Conservation (phyloP, 2,888 invertebrate species). For the Latrodectus elegans region DNA sequence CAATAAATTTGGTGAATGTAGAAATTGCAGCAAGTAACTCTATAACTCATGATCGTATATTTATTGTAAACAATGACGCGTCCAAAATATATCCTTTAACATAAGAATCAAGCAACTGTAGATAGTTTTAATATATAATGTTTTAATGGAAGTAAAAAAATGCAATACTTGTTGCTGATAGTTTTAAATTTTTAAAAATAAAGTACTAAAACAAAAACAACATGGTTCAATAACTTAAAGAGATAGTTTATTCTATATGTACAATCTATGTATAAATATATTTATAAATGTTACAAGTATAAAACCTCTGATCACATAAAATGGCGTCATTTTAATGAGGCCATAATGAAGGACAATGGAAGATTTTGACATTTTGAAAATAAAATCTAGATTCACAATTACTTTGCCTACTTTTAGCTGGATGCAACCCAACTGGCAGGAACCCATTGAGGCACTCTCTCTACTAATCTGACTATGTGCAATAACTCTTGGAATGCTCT, state of each 20-base stretch:
- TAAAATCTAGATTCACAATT: conserved; percentile 51
- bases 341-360: conserved; percentile 25
- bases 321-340: conserved; percentile 37
- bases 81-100: no score
- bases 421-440: conserved; percentile 86
- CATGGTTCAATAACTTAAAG: conserved; percentile 48
- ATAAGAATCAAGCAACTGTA: no score
- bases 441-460: conserved; percentile 96
- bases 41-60: no score
- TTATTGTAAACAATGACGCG: no score
- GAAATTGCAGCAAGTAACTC: no score
- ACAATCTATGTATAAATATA: conserved; percentile 56
- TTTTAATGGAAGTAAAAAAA: no score
- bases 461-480: conserved; percentile 86
- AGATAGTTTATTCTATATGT: conserved; percentile 66
- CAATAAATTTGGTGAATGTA: no score
- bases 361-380: conserved; percentile 30
- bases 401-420: conserved; percentile 57
- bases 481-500: conserved; percentile 89
- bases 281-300: conserved; percentile 63
- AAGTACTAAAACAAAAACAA: neutral
- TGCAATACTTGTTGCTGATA: no score
- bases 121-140: no score
- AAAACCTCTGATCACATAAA: conserved; percentile 64
- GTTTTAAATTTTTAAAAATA: no score